Conservation (phyloP, 2,113 vertebrate genomes). For the Nerophis lumbriciformis region DNA sequence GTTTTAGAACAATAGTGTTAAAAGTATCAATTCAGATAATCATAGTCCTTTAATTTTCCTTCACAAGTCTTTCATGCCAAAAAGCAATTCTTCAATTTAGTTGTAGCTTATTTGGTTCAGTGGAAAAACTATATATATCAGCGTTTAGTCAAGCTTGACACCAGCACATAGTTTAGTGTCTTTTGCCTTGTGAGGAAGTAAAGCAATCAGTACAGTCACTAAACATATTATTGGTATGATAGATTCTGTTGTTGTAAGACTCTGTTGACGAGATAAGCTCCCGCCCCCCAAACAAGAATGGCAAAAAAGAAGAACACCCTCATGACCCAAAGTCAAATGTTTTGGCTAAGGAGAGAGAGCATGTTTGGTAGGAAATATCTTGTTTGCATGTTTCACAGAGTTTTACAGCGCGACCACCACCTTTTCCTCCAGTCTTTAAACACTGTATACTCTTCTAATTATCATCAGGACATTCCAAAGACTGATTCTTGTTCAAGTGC, state of each 20-base stretch:
- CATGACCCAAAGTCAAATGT: conserved; percentile 46
- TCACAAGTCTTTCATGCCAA: too few species aligned
- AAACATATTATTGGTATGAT: conserved; percentile 46
- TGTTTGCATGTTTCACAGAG: conserved; percentile 37
- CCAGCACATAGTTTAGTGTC: background rate
- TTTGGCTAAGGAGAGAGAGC: conserved; percentile 49
- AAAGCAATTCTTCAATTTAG: background rate
- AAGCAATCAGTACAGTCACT: conserved; percentile 39
- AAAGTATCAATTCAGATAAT: too few species aligned
- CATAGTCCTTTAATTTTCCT: too few species aligned
- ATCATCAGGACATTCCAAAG: conserved; percentile 65
- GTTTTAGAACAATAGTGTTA: too few species aligned
- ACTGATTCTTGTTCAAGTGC: conserved; percentile 53
- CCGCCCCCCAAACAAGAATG: too few species aligned
- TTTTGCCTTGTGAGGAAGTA: conserved; percentile 2
- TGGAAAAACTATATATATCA: background rate
- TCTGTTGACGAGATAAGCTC: conserved; percentile 45
- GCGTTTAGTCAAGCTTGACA: background rate
- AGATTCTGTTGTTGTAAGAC: conserved; percentile 44
- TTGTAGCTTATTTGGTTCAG: background rate
- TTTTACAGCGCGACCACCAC: conserved; percentile 29
- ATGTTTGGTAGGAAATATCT: conserved; percentile 42
- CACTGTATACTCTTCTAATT: conserved; percentile 64
- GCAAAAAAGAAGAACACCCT: conserved; percentile 36
- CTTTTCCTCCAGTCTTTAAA: conserved; percentile 42